Base-by-base conservation (phyloP, 2,797 vertebrate genomes). In the Columba guinea region DNA sequence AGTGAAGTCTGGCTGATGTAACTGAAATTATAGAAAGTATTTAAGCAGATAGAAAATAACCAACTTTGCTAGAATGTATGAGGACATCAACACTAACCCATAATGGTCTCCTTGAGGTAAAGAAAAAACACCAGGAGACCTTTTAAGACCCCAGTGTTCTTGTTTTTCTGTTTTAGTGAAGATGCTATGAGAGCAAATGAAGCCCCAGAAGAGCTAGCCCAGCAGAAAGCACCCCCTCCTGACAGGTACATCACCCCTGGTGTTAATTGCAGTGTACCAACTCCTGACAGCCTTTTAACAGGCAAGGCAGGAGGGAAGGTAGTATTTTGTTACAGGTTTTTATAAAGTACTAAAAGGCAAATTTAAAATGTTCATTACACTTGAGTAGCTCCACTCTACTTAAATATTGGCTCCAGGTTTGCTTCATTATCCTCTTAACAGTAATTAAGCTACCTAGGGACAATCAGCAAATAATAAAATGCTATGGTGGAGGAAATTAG, bases 361-460 rank as follows among this genome's bases (percentile, higher is more conserved):
- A 96, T 92, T 96, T 94, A 56, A 96, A 96, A 95, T 78, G 56
- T 39, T 84, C 51, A 89, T 96, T 95, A 93, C 56, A 55, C n/a
- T 96, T 37, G 64, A 97, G 92, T 85, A 93, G 52, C 55, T 96
- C 53, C 67, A 70, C 71, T 92, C 77, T 76, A 67, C 65, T 94
- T 94, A 95, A 92, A 94, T 85, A 82, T 48, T 49, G 48, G 89
- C 59, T 95, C 93, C 82, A 84, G 89, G 69, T 93, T 97, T 97
- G 77, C 89, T 96, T 96, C 89, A 97, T 97, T 97, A 97, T 94
- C 92, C 83, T 95, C 93, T 96, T 95, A 93, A 48, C 84, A 94
- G 89, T 94, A 97, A 97, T 98, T 97, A 97, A 97, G 59, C 95
- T 95, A 96, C 84, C 84, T 95, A 84, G 96, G 92, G 87, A 96